Evolutionary conservation across 2,888 invertebrate species (phyloP).

Genomic region (Diadromus collaris): DNA sequence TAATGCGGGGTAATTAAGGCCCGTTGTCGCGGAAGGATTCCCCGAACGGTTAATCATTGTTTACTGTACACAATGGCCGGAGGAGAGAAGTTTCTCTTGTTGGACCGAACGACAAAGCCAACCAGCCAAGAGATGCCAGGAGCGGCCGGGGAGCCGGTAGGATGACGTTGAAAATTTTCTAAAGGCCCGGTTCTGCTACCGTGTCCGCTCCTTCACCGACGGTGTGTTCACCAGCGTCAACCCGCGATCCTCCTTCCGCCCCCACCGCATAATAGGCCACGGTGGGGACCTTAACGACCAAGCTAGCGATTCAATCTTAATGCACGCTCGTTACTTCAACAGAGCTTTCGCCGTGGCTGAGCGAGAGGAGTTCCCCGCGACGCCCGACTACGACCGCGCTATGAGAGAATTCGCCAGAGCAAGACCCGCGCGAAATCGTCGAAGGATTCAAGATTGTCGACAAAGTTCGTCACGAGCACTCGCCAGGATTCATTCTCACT

Average conservation of each 20-base stretch:
- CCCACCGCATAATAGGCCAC: constrained; percentile 68
- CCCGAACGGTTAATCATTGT: constrained; percentile 72
- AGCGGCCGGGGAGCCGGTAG: constrained; percentile 1
- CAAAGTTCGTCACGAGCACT: constrained; percentile 44
- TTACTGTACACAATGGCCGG: constrained; percentile 71
- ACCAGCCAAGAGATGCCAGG: constrained; percentile 13
- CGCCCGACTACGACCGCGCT: constrained; percentile 1
- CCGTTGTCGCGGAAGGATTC: constrained; percentile 61
- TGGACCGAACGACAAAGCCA: constrained; percentile 16
- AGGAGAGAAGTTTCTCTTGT: constrained; percentile 41
- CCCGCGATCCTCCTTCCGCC: constrained; percentile 24
- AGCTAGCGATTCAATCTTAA: constrained; percentile 74
- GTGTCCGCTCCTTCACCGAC: constrained; percentile 13
- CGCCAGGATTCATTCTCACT: constrained; percentile 42
- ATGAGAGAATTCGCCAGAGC: constrained; percentile 18
- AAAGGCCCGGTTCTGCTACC: constrained; percentile 62
- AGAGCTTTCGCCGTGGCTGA: constrained; percentile 60
- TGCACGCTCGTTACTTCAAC: constrained; percentile 72
- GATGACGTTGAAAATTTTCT: constrained; percentile 68
- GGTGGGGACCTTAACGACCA: constrained; percentile 72
- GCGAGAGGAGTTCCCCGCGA: constrained; percentile 28
- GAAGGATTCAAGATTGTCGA: constrained; percentile 26
- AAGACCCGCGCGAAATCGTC: constrained; percentile 23
- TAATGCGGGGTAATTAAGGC: constrained; percentile 69
- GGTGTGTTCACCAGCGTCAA: constrained; percentile 14